Base-by-base conservation (phyloP, 2,888 invertebrate genomes). In the Kryphioiulus occultus region DNA sequence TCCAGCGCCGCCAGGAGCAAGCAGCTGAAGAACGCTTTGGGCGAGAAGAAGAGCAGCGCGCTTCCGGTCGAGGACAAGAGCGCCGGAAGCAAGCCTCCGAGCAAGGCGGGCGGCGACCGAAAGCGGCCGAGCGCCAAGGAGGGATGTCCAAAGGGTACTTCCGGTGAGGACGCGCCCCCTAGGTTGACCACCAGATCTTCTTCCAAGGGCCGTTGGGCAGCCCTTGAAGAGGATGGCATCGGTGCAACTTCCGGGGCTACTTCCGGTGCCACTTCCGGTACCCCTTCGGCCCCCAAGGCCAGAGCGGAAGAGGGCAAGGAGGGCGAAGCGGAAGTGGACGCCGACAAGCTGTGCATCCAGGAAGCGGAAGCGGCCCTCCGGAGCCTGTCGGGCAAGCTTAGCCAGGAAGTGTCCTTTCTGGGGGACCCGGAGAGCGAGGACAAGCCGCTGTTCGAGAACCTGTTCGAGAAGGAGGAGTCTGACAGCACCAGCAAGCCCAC, bases 281-380 rank as follows among this genome's bases (percentile, higher is more conserved):
- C n/a, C n/a, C n/a, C 39, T 22, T n/a, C n/a, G 1, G 19, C 7
- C 59, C n/a, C 32, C 39, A 83, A 26, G 26, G 39, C 35, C n/a
- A 26, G 39, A 10, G 19, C 26, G n/a, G 84, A 84, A 4, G 83
- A 19, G 15, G 83, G 83, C 32, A 15, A n/a, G 9, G 85, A 85
- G 5, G 85, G 39, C 15, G 44, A 42, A n/a, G 5, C 44, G 85
- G 85, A 85, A 39, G 85, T 90, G 39, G 96, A 96, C 91, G 97
- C 97, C 91, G 91, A 91, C 85, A 89, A 89, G 87, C 95, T 95
- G 0, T 93, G 96, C 87, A 96, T 97, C 89, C 93, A 96, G 86
- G 97, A 97, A 92, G 97, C 97, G 2, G 97, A 97, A 91, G 96
- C 96, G 0, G 97, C 97, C 0, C 92, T 97, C 44, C 96, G 96